Percentiles rank a stretch among this genome's conserved stretches.
Evolutionary conservation across 2,113 vertebrate genomes (phyloP).

Genomic region (Ovis aries): DNA sequence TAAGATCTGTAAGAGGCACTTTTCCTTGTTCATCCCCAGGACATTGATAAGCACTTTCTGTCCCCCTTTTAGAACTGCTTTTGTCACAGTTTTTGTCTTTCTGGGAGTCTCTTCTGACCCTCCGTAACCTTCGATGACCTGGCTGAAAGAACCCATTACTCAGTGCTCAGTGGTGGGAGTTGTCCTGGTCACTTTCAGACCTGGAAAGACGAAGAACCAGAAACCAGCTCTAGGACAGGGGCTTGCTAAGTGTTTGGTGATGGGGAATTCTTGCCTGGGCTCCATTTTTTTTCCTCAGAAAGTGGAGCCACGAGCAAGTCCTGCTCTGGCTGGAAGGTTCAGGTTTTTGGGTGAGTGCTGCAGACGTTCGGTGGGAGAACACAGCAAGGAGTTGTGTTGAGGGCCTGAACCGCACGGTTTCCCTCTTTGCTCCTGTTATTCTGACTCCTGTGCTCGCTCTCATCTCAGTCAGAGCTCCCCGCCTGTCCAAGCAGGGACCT

Average conservation of each 20-base stretch:
- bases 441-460: neutral
- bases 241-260: neutral
- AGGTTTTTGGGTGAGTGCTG: neutral
- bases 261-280: neutral
- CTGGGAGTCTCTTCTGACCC: neutral
- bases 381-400: neutral
- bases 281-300: neutral
- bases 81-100: neutral
- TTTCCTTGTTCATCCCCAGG: neutral
- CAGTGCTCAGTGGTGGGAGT: neutral
- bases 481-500: no score
- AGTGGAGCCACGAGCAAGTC: neutral
- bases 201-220: neutral
- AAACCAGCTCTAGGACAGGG: neutral
- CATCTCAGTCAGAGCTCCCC: neutral
- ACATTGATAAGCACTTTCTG: neutral
- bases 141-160: neutral
- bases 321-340: neutral
- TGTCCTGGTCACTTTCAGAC: neutral
- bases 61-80: neutral
- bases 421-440: neutral
- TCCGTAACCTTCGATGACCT: neutral
- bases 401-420: fast-evolving
- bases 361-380: neutral
- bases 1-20: neutral